Conservation (phyloP, 2,113 vertebrate genomes). For the Rafetus swinhoei region DNA sequence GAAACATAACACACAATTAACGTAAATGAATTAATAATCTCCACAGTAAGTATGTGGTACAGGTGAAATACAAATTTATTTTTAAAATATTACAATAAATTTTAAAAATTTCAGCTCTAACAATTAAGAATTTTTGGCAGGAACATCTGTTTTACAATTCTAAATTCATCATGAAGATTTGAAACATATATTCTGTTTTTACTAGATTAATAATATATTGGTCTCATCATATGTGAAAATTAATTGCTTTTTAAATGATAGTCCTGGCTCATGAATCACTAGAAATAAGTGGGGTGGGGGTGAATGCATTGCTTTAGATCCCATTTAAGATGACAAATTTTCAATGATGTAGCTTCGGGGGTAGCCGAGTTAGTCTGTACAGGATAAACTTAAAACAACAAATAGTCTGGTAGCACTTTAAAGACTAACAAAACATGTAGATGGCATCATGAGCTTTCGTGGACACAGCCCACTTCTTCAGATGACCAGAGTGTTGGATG, state of each 20-base stretch:
- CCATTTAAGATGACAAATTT: background rate
- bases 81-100: background rate
- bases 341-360: background rate
- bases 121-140: background rate
- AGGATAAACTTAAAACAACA: too few relatives aligned
- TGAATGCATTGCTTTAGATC: background rate
- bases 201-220: conserved; percentile 29
- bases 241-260: conserved; percentile 58
- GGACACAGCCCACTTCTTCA: too few relatives aligned
- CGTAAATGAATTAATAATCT: background rate
- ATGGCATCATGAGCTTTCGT: too few relatives aligned
- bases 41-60: background rate
- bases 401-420: too few relatives aligned
- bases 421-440: too few relatives aligned
- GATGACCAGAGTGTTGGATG: too few relatives aligned
- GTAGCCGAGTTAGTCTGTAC: too few relatives aligned
- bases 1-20: background rate
- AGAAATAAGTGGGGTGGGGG: background rate
- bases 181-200: conserved; percentile 1
- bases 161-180: background rate
- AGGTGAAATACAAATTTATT: background rate
- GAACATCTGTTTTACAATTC: conserved; percentile 15
- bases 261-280: conserved; percentile 11
- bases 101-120: background rate
- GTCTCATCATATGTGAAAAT: background rate